Evolutionary conservation across 2,113 vertebrate species (phyloP).

Genomic region (Podocnemis expansa): DNA sequence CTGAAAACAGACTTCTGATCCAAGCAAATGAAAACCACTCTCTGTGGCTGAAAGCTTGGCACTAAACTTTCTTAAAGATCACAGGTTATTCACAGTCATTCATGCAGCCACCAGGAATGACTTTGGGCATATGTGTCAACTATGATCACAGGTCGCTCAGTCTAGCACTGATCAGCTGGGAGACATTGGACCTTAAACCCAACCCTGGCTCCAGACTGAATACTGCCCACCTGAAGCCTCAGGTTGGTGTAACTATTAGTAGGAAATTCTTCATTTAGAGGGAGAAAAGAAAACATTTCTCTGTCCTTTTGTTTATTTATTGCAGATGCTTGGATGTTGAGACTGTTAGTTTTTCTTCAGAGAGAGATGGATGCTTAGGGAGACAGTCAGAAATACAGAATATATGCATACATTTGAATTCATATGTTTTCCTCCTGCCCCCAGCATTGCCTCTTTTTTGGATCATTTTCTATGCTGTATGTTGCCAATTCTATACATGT

Average conservation of each 20-base stretch:
- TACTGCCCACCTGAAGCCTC: not conserved
- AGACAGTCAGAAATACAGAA: rapidly evolving
- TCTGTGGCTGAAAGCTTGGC: not conserved
- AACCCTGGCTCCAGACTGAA: rapidly evolving
- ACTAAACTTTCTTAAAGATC: not conserved
- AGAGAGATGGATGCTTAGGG: not conserved
- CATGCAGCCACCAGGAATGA: not conserved
- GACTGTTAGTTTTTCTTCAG: not conserved
- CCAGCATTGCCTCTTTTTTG: not conserved
- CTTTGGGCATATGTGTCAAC: not conserved
- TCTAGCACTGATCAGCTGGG: not conserved
- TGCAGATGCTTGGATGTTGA: not conserved
- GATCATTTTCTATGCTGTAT: not conserved
- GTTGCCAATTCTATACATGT: not conserved
- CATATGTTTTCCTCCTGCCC: not conserved
- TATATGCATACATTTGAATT: rapidly evolving
- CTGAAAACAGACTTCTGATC: not conserved
- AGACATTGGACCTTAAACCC: not conserved
- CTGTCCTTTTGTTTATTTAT: not conserved
- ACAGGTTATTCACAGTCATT: not conserved
- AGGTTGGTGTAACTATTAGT: not conserved
- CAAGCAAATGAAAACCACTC: not conserved
- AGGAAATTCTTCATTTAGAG: not conserved
- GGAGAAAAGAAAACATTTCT: not conserved
- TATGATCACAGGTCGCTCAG: not conserved